Evolutionary conservation across 2,888 invertebrate species (phyloP).

Genomic region (Ctena decussata): DNA sequence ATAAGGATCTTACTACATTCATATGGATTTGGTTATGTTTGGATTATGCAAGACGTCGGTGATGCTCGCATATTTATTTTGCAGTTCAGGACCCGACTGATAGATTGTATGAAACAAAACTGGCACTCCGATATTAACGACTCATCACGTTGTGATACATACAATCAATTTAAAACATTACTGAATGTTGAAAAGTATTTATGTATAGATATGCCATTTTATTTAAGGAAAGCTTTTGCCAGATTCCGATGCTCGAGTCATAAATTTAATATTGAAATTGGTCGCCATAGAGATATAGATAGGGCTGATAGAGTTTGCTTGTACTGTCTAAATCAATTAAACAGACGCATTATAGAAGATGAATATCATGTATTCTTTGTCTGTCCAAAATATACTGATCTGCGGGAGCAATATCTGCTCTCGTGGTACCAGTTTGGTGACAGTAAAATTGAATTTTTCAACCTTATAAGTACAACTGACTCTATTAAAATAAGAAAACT

Average conservation of each 20-base stretch:
- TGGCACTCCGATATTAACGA: too few relatives aligned
- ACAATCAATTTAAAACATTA: slow-evolving; percentile 15
- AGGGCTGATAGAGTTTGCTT: slow-evolving; percentile 14
- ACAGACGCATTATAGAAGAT: slow-evolving; percentile 2
- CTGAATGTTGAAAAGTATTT: slow-evolving; percentile 26
- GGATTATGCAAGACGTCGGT: slow-evolving; percentile 2
- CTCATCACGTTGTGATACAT: slow-evolving; percentile 12
- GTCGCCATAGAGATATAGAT: slow-evolving; percentile 13
- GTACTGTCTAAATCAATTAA: not conserved
- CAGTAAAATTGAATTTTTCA: not conserved
- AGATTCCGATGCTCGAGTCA: slow-evolving; percentile 27
- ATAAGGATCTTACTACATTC: not conserved
- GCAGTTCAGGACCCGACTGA: not conserved
- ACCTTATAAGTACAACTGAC: not conserved
- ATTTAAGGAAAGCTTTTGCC: slow-evolving; percentile 15
- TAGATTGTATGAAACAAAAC: not conserved
- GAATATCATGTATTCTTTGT: slow-evolving; percentile 20
- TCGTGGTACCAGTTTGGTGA: slow-evolving; percentile 1
- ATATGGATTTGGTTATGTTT: slow-evolving; percentile 10
- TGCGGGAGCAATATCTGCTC: not conserved
- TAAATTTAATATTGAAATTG: slow-evolving; percentile 20
- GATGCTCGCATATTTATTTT: not conserved
- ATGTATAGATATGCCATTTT: slow-evolving; percentile 21
- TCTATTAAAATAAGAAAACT: not conserved
- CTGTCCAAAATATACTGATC: not conserved